Percentiles rank a stretch among this genome's conserved stretches.
Evolutionary conservation across 2,113 vertebrate genomes (phyloP).

Genomic region (Capricornis sumatraensis): DNA sequence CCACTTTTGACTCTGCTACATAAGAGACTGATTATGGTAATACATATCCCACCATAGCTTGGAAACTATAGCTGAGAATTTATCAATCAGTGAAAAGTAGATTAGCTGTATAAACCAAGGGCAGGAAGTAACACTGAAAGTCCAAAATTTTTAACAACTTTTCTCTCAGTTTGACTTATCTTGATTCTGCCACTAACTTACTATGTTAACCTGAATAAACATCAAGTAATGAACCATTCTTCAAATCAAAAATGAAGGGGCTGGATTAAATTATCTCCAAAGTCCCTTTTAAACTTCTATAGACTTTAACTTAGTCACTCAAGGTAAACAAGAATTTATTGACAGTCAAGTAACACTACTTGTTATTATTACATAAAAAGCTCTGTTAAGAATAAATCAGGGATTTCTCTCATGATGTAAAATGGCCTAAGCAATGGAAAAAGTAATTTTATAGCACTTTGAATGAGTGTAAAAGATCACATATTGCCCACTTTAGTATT

Average conservation of each 20-base stretch:
- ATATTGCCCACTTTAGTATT: background rate
- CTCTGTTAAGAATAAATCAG: background rate
- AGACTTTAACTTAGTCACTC: background rate
- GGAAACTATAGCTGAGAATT: background rate
- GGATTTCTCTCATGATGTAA: background rate
- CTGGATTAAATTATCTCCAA: background rate
- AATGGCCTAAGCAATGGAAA: background rate
- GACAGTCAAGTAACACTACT: background rate
- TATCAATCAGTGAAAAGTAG: background rate
- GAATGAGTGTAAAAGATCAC: background rate
- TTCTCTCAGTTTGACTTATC: background rate
- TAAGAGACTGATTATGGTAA: background rate
- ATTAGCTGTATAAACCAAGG: background rate
- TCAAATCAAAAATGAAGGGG: background rate
- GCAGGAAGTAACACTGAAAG: background rate
- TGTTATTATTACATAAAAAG: background rate
- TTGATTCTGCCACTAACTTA: slow-evolving; percentile 3
- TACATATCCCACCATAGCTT: background rate
- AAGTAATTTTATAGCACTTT: background rate
- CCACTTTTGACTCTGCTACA: background rate
- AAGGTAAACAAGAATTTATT: slow-evolving; percentile 8
- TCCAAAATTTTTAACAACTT: background rate
- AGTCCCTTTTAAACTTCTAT: background rate
- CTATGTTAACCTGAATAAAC: background rate
- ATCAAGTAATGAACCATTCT: background rate